Evolutionary conservation across 2,888 invertebrate genomes (phyloP).

Genomic region (Hydropsyche betteni): DNA sequence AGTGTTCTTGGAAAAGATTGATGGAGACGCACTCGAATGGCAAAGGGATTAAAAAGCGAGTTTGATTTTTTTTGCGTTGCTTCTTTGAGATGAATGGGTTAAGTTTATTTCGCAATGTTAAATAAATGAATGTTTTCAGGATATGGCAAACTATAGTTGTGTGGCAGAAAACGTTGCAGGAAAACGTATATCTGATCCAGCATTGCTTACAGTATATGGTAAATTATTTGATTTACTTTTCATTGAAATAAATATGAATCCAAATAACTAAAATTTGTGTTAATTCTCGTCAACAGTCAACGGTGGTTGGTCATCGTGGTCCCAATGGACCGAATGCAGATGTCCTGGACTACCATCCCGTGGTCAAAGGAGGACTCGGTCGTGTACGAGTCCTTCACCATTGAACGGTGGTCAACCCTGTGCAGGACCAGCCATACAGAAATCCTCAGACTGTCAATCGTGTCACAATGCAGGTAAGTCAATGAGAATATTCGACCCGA

Average conservation of each 20-base stretch:
- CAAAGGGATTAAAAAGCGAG: background rate
- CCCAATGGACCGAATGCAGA: constrained; percentile 86
- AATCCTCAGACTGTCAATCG: constrained; percentile 81
- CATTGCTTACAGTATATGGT: constrained; percentile 91
- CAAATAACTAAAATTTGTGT: background rate
- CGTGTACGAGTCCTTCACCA: constrained; percentile 89
- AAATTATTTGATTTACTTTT: constrained; percentile 59
- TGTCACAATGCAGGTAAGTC: constrained; percentile 64
- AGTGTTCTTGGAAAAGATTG: too few species aligned
- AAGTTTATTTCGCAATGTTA: background rate
- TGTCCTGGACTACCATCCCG: constrained; percentile 77
- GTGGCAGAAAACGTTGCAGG: constrained; percentile 94
- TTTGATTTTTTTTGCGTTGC: too few species aligned
- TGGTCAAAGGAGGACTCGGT: constrained; percentile 80
- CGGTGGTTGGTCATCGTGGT: constrained; percentile 95
- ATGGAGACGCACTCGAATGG: background rate
- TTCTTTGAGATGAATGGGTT: constrained; percentile 6
- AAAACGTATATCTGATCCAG: constrained; percentile 84
- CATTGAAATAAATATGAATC: background rate
- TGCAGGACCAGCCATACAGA: constrained; percentile 82
- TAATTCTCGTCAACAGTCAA: constrained; percentile 72
- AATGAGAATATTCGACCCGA: too few species aligned
- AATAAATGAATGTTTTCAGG: constrained; percentile 60
- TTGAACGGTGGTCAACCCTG: constrained; percentile 91
- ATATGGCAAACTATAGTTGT: constrained; percentile 96